A percentile compares a stretch with the other conserved stretches of the same genome.
These are phyloP conservation scores for Gryllus longicercus DNA, from an alignment of 2,888 invertebrate genomes.

Conservation along the genomic window DNA sequence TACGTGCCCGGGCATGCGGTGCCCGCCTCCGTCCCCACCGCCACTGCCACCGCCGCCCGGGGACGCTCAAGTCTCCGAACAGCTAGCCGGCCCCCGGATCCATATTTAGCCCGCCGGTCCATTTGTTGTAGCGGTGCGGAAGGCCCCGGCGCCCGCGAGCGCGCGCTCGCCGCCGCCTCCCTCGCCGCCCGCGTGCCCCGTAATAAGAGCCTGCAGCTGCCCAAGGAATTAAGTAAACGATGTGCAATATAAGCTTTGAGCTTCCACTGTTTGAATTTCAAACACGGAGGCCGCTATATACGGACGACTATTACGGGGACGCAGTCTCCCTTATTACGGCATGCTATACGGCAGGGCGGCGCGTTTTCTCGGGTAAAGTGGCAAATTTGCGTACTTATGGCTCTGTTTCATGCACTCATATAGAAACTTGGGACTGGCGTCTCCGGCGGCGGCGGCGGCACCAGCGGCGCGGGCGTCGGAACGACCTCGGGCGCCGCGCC, in stretches of 20 bases:
- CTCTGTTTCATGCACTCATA: slow-evolving; percentile 17
- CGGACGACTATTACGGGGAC: slow-evolving; percentile 21
- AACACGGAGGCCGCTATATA: slow-evolving; percentile 11
- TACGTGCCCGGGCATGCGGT: neutral
- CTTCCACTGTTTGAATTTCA: slow-evolving; percentile 24
- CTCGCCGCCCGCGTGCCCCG: neutral
- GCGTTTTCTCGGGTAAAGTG: slow-evolving; percentile 18
- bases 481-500: neutral
- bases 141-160: neutral
- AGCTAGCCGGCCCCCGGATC: neutral
- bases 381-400: slow-evolving; percentile 23
- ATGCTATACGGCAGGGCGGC: slow-evolving; percentile 12
- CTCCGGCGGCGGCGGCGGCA: neutral
- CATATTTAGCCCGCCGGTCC: slow-evolving; percentile 11
- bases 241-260: slow-evolving; percentile 27
- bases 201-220: slow-evolving; percentile 23
- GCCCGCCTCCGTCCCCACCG: neutral
- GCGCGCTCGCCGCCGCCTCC: neutral
- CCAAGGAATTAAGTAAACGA: slow-evolving; percentile 26
- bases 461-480: neutral
- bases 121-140: neutral
- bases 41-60: neutral
- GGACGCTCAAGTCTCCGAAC: neutral
- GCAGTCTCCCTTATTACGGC: neutral
- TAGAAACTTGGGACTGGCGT: slow-evolving; percentile 10